Percentiles rank a stretch among this genome's conserved stretches.
Evolutionary conservation across 2,888 invertebrate genomes (phyloP).

Genomic region (Galerucella calmariensis): DNA sequence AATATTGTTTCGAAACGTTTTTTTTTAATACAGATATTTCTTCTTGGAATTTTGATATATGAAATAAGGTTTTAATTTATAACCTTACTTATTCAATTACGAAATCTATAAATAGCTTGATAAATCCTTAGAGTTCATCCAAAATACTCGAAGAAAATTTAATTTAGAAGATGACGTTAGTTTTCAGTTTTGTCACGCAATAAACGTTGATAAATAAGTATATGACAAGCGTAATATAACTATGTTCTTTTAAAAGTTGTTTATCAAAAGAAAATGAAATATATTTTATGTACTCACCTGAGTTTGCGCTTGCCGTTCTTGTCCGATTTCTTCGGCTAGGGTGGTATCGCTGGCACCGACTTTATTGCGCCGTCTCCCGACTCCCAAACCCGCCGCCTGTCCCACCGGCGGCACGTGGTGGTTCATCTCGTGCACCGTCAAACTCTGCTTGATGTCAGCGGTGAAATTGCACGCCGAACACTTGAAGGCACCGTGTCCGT

Average conservation of each 20-base stretch:
- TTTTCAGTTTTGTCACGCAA: constrained; percentile 2
- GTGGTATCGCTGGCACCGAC: constrained; percentile 78
- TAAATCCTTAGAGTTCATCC: background rate
- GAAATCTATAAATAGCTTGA: background rate
- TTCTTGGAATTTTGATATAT: background rate
- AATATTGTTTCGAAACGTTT: too few species aligned
- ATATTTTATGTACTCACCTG: constrained; percentile 30
- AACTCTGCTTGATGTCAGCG: constrained; percentile 90
- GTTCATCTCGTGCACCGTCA: constrained; percentile 92
- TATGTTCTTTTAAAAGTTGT: constrained; percentile 8
- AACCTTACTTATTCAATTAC: background rate
- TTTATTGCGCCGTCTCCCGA: constrained; percentile 75
- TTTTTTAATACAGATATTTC: background rate
- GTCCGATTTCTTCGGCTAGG: constrained; percentile 62
- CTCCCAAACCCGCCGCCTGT: constrained; percentile 70
- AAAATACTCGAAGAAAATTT: background rate
- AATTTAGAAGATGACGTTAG: constrained; percentile 2
- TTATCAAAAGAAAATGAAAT: constrained; percentile 1
- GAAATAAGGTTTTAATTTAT: background rate
- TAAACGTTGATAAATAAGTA: background rate
- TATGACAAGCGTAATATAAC: background rate
- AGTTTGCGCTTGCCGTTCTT: constrained; percentile 24
- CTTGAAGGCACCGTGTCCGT: constrained; percentile 78
- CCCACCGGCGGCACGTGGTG: constrained; percentile 87
- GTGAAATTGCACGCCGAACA: constrained; percentile 91